phyloP scores from a whole-genome alignment of 2,113 vertebrate species.

The Bagarius yarrelli region DNA sequence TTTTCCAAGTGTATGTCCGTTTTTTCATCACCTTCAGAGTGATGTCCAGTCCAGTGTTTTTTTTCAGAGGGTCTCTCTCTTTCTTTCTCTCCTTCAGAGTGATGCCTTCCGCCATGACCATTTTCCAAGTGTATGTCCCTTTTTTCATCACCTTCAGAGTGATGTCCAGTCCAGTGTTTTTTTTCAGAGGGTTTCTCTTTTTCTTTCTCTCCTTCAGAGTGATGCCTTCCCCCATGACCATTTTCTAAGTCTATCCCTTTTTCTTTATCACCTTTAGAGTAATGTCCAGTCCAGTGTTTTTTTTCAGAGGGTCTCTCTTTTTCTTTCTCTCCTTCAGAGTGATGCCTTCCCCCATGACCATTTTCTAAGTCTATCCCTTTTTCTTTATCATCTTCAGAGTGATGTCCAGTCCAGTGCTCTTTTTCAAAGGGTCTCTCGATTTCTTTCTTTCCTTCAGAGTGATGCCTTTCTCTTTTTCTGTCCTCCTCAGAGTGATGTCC shows the following conservation, averaged over 20 bases:
- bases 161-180: neutral
- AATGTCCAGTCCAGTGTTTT: neutral
- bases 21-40: neutral
- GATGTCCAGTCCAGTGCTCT: neutral
- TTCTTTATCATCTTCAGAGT: neutral
- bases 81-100: neutral
- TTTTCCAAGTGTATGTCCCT: too few species aligned
- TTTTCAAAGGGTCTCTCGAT: neutral
- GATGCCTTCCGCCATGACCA: neutral
- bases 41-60: neutral
- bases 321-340: neutral
- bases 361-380: too few species aligned
- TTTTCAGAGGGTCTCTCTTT: neutral
- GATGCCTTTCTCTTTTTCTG: conserved; percentile 1
- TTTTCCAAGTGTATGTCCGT: too few species aligned
- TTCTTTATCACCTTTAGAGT: neutral
- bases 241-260: too few species aligned
- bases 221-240: neutral
- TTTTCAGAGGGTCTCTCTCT: neutral
- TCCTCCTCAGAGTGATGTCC: conserved; percentile 19
- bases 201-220: neutral
- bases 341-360: neutral
- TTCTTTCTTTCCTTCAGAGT: neutral
- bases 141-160: neutral
- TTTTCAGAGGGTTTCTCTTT: neutral